Evolutionary conservation across 92 coral and sea anemone genomes (phyloP).

Genomic region (Paramuricea clavata): DNA sequence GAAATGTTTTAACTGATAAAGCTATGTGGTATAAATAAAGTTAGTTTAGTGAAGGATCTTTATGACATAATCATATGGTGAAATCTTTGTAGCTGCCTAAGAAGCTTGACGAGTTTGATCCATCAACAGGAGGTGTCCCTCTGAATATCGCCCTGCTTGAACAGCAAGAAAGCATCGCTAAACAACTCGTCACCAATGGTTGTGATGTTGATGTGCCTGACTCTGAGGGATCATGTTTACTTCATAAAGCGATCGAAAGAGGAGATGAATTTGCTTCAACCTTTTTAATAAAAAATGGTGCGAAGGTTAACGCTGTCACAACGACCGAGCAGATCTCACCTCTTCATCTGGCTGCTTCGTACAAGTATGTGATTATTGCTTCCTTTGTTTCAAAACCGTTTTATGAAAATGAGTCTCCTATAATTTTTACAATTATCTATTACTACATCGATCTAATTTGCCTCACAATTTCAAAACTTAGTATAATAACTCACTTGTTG

Average conservation of each 20-base stretch:
- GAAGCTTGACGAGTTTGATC: slow-evolving; percentile 91
- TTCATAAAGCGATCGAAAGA: slow-evolving; percentile 82
- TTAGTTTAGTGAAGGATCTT: too few species aligned
- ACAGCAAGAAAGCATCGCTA: slow-evolving; percentile 92
- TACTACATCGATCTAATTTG: not conserved
- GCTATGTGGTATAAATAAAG: too few species aligned
- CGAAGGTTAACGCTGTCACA: slow-evolving; percentile 87
- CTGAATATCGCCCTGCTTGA: slow-evolving; percentile 87
- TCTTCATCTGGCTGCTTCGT: slow-evolving; percentile 90
- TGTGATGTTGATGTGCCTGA: slow-evolving; percentile 94
- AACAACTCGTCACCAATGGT: slow-evolving; percentile 84
- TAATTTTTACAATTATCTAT: not conserved
- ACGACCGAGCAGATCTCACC: slow-evolving; percentile 85
- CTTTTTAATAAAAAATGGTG: slow-evolving; percentile 89
- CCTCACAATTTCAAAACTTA: too few species aligned
- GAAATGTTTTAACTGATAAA: too few species aligned
- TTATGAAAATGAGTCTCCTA: not conserved
- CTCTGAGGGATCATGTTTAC: slow-evolving; percentile 79
- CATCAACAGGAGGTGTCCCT: slow-evolving; percentile 91
- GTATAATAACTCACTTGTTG: too few species aligned
- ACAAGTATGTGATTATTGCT: slow-evolving; percentile 68
- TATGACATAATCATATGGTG: too few species aligned
- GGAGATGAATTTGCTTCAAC: slow-evolving; percentile 96
- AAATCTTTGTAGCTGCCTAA: slow-evolving; percentile 75
- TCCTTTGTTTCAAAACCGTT: not conserved